phyloP scores from a whole-genome alignment of 1,140 invertebrate species.

The Ectropis grisescens region DNA sequence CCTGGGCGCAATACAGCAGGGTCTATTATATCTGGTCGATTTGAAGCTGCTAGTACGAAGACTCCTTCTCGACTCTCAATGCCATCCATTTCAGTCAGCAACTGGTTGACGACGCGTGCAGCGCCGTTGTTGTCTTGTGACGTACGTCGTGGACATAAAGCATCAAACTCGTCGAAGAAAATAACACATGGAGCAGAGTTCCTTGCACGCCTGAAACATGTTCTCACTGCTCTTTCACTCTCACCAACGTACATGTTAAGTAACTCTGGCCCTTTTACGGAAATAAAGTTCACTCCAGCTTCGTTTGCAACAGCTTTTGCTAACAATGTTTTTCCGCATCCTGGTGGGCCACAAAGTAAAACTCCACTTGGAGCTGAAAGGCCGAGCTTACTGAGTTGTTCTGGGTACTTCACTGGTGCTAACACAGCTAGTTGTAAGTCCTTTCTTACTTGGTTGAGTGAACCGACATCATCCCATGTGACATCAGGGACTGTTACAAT shows the following conservation, averaged over 20 bases:
- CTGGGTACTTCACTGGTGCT: conserved; percentile 90
- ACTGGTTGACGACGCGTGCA: conserved; percentile 94
- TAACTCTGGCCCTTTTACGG: conserved; percentile 96
- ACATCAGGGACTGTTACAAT: conserved; percentile 98
- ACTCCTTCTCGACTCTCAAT: conserved; percentile 91
- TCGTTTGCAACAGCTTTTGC: conserved; percentile 97
- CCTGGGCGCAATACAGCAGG: conserved; percentile 95
- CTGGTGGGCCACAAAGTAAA: conserved; percentile 94
- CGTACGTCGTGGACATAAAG: conserved; percentile 92
- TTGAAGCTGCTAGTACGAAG: conserved; percentile 96
- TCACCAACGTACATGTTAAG: conserved; percentile 99
- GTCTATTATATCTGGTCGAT: conserved; percentile 97
- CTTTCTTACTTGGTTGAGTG: conserved; percentile 87
- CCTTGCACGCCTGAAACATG: conserved; percentile 93
- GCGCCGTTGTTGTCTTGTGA: conserved; percentile 79
- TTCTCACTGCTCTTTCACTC: conserved; percentile 95
- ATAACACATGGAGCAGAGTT: conserved; percentile 98
- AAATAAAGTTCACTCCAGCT: conserved; percentile 96
- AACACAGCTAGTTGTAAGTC: conserved; percentile 93
- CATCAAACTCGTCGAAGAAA: conserved; percentile 99
- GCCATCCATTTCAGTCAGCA: conserved; percentile 99
- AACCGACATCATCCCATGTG: conserved; percentile 98
- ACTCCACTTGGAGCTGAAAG: conserved; percentile 88
- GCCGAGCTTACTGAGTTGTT: conserved; percentile 83
- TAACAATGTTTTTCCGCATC: conserved; percentile 91